Evolutionary conservation across 2,888 invertebrate genomes (phyloP).

Genomic region (Lucinisca nassula): DNA sequence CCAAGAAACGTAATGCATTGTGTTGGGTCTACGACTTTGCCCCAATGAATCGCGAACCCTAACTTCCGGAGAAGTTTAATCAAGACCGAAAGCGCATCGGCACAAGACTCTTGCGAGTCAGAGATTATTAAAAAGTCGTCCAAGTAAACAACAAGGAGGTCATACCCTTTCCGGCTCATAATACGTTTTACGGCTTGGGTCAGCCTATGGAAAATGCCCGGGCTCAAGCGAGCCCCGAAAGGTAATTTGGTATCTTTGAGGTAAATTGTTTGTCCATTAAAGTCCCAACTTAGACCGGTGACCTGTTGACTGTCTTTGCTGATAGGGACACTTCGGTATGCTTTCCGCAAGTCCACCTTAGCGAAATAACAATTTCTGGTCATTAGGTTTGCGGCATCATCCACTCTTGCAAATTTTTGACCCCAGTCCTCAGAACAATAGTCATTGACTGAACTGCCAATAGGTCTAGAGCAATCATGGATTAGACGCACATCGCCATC

Average conservation of each 20-base stretch:
- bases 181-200: neutral
- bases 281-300: neutral
- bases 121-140: neutral
- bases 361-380: neutral
- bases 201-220: neutral
- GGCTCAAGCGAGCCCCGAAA: neutral
- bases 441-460: neutral
- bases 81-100: neutral
- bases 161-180: neutral
- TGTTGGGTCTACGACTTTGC: neutral
- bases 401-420: neutral
- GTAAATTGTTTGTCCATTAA: neutral
- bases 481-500: neutral
- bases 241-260: neutral
- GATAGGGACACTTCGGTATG: neutral
- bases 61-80: neutral
- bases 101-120: neutral
- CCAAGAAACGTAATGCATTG: neutral
- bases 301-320: neutral
- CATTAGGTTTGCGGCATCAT: neutral
- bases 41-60: neutral
- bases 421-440: neutral
- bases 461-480: neutral
- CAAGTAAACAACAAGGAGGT: neutral
- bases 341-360: neutral